Percentiles rank a stretch among this genome's conserved stretches.
phyloP scores from a whole-genome alignment of 2,888 invertebrate species.

The Prosopocoilus inquinatus region DNA sequence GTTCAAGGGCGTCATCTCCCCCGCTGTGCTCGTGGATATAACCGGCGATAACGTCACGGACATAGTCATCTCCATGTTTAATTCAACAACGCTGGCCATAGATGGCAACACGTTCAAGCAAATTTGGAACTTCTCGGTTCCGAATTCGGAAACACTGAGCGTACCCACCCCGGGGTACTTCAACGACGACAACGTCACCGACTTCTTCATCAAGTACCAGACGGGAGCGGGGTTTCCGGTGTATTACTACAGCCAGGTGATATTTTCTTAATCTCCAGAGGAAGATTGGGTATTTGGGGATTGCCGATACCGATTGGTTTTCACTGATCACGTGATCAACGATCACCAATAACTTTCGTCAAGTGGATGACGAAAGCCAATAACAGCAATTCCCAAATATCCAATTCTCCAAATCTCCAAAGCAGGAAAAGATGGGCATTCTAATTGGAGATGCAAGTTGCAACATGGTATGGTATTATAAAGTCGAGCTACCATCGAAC shows the following conservation, averaged over 20 bases:
- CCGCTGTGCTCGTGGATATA: conserved; percentile 67
- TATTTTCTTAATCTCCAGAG: too few species aligned
- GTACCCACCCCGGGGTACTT: conserved; percentile 77
- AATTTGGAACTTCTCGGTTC: conserved; percentile 72
- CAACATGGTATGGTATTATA: too few species aligned
- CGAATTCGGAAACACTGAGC: conserved; percentile 68
- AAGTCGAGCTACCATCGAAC: too few species aligned
- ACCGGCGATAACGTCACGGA: conserved; percentile 70
- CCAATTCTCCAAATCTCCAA: too few species aligned
- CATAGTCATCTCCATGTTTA: conserved; percentile 70
- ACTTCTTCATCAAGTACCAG: conserved; percentile 71
- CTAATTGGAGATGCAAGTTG: too few species aligned
- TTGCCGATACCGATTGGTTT: too few species aligned
- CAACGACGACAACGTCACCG: conserved; percentile 72
- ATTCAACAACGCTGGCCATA: conserved; percentile 69
- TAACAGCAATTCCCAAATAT: too few species aligned
- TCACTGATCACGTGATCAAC: too few species aligned
- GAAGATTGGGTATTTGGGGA: too few species aligned
- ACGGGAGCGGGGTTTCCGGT: conserved; percentile 70
- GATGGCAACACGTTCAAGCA: conserved; percentile 65
- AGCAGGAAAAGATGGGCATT: too few species aligned
- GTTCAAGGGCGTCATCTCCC: conserved; percentile 65
- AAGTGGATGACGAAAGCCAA: too few species aligned
- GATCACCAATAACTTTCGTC: too few species aligned
- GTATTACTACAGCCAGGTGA: conserved; percentile 73